Percentiles rank a stretch among this genome's conserved stretches.
These are phyloP conservation scores for Caenorhabditis plicata DNA, from an alignment of 2,888 invertebrate species.

Conservation along the genomic window DNA sequence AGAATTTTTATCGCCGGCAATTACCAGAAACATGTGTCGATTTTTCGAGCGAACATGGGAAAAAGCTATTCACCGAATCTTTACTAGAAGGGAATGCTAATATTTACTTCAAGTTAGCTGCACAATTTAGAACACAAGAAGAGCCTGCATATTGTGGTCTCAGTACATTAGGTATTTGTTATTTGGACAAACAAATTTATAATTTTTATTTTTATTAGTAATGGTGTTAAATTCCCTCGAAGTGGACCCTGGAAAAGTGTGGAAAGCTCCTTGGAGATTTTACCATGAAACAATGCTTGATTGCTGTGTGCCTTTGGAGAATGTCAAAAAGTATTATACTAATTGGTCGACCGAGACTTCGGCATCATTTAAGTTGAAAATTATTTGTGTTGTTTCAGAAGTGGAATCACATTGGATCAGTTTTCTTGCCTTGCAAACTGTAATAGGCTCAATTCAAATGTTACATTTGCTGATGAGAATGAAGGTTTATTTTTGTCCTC, in stretches of 20 bases:
- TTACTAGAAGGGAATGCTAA: constrained; percentile 61
- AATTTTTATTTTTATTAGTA: constrained; percentile 29
- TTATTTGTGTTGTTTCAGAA: constrained; percentile 16
- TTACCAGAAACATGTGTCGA: constrained; percentile 66
- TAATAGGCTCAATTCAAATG: constrained; percentile 62
- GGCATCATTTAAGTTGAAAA: constrained; percentile 5
- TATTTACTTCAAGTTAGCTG: constrained; percentile 66
- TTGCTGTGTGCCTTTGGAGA: constrained; percentile 66
- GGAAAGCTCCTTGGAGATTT: constrained; percentile 68
- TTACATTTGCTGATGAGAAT: constrained; percentile 32
- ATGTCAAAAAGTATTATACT: constrained; percentile 47
- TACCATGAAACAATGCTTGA: constrained; percentile 68
- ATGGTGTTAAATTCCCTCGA: constrained; percentile 67
- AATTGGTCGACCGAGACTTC: too few relatives aligned
- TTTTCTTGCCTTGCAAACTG: constrained; percentile 67
- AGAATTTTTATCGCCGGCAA: constrained; percentile 65
- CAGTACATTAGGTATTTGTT: constrained; percentile 67
- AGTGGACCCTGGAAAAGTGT: constrained; percentile 65
- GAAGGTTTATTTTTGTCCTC: too few relatives aligned
- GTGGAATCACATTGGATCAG: constrained; percentile 66
- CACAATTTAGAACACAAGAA: constrained; percentile 68
- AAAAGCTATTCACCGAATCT: constrained; percentile 65
- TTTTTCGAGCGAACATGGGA: constrained; percentile 66
- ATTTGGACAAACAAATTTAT: not conserved
- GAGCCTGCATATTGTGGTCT: constrained; percentile 68